Conservation (phyloP, 2,113 vertebrate species). For the Ibidorhyncha struthersii region DNA sequence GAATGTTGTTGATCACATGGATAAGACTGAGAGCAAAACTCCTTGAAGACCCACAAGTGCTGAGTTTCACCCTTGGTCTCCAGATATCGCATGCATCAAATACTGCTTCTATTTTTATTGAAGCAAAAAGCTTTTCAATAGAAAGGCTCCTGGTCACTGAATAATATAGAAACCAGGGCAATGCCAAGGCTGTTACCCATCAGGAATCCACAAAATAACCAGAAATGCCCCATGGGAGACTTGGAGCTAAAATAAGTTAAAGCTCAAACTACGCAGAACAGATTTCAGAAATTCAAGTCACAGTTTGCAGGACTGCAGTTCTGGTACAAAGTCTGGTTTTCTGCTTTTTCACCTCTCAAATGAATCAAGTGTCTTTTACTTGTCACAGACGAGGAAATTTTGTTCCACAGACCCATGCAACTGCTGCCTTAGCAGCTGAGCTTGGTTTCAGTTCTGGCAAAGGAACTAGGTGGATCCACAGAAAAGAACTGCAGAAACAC, state of each 20-base stretch:
- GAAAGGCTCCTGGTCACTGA: background rate
- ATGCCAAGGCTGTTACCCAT: background rate
- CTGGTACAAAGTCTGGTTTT: background rate
- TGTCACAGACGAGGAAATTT: background rate
- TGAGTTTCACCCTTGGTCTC: background rate
- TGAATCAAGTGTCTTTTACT: background rate
- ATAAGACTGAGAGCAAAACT: background rate
- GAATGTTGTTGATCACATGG: background rate
- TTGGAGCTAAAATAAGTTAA: background rate
- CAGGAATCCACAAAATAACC: constrained; percentile 3
- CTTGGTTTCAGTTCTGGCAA: background rate
- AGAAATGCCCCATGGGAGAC: background rate
- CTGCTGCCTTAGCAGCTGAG: background rate
- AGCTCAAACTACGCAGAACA: background rate
- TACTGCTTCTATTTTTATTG: background rate
- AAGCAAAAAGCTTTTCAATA: background rate
- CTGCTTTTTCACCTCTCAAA: background rate
- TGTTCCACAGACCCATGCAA: background rate
- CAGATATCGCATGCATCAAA: background rate
- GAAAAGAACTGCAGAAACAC: background rate
- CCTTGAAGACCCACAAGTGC: background rate
- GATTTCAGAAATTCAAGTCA: background rate
- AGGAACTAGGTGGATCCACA: background rate
- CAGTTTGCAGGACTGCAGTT: background rate
- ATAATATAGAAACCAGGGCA: background rate